Evolutionary conservation across 1,140 invertebrate genomes (phyloP).

Genomic region (Drosophila lacertosa): DNA sequence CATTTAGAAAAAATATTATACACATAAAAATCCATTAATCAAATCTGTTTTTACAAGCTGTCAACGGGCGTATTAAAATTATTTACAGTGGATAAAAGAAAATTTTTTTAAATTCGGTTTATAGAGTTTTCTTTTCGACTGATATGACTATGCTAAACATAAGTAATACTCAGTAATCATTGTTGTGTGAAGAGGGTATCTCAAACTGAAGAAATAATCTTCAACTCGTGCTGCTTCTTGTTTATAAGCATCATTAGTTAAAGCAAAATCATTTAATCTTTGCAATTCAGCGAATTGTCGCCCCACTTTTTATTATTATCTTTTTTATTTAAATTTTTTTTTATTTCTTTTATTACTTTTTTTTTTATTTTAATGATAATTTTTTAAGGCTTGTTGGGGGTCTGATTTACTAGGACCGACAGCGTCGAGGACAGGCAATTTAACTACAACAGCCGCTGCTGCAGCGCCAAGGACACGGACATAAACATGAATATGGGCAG

Average conservation of each 20-base stretch:
- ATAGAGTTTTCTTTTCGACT: no score
- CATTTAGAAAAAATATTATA: not conserved
- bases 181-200: not conserved
- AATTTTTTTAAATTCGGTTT: no score
- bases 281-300: slow-evolving; percentile 24
- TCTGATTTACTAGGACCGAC: slow-evolving; percentile 71
- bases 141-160: no score
- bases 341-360: slow-evolving; percentile 18
- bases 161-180: not conserved
- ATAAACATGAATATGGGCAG: slow-evolving; percentile 4
- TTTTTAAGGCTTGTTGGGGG: slow-evolving; percentile 47
- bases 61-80: no score
- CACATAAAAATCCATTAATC: no score
- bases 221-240: slow-evolving; percentile 1
- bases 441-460: slow-evolving; percentile 61
- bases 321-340: slow-evolving; percentile 25
- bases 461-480: slow-evolving; percentile 57
- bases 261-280: slow-evolving; percentile 26
- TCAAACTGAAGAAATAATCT: not conserved
- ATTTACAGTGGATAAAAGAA: no score
- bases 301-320: slow-evolving; percentile 17
- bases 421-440: slow-evolving; percentile 69
- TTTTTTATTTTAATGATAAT: slow-evolving; percentile 22
- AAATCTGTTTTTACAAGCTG: no score
- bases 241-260: slow-evolving; percentile 23